Evolutionary conservation across 2,888 invertebrate species (phyloP), one percentile per base, ranked within the genome.

Genomic region (Cordilura impudica): DNA sequence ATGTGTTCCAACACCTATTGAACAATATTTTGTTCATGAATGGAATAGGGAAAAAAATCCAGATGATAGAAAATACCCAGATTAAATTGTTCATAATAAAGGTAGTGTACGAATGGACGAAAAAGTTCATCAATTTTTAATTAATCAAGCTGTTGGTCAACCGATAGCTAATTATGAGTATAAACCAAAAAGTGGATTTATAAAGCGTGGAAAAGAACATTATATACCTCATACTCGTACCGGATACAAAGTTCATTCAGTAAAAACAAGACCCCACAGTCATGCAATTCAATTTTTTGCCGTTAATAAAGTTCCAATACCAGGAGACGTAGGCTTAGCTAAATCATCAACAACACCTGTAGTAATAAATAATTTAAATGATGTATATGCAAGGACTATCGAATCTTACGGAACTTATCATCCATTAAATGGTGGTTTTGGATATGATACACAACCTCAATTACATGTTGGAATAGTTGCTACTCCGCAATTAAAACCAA

Each of bases 71-170:
- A 35, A 39, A 49, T 74, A 56, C 21, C 23, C 56, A 1, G 51
- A 70, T 18, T 65, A 76, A 39, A 23, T 56, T 19, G 39, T 70
- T 19, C 43, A 77, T 56, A 43, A 72, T 60, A 45, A 61, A 63
- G 69, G 61, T 14, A 14, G 19, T 16, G 75, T 35, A 21, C n/a
- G 69, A 16, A 69, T 70, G 69, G 54, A 76, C 29, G 54, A 76
- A 63, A 60, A 61, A 54, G 69, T 70, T 1, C 53, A 69, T 43
- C 61, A 69, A 29, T 70, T 76, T 53, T 54, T 63, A 61, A 61
- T 69, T 51, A 72, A 72, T 63, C 49, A 51, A 19, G 16, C 53
- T 4, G 43, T 65, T 51, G 53, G 63, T 6, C 12, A 2, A 6
- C 29, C 39, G 10, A 65, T 65, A 31, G 35, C 23, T 19, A 14